These are phyloP conservation scores for Aurelia sp. DNA, from an alignment of 30 jellyfish, hydroid and myxozoan genomes.

Conservation along the genomic window DNA sequence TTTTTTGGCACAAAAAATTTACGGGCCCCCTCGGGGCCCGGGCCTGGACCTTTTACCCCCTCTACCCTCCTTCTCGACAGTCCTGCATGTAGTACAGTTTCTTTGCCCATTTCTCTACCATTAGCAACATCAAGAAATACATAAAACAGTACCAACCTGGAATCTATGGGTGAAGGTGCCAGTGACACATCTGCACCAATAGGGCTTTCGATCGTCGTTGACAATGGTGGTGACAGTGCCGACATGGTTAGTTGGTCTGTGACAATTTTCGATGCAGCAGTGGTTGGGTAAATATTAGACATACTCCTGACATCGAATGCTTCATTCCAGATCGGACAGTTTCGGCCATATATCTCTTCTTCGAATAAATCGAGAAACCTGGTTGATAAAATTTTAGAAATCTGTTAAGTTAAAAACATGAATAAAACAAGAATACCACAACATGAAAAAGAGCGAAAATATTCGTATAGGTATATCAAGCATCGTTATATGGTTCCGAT, in stretches of 20 bases:
- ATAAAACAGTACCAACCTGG: slow-evolving; percentile 6
- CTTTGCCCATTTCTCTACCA: no score
- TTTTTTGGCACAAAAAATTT: no score
- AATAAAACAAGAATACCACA: no score
- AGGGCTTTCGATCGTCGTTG: slow-evolving; percentile 37
- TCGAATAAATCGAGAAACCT: slow-evolving; percentile 88
- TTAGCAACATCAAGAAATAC: no score
- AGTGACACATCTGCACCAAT: slow-evolving; percentile 28
- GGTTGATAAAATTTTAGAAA: neutral
- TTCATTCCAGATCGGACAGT: slow-evolving; percentile 90
- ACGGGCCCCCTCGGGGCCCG: no score
- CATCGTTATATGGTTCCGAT: no score
- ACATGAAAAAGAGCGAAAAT: no score
- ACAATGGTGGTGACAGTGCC: slow-evolving; percentile 32
- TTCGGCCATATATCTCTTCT: slow-evolving; percentile 84
- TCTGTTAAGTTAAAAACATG: neutral
- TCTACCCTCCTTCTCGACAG: no score
- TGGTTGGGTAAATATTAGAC: slow-evolving; percentile 18
- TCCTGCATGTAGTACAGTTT: no score
- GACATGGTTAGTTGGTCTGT: slow-evolving; percentile 35
- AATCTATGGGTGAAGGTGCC: slow-evolving; percentile 49
- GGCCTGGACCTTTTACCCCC: no score
- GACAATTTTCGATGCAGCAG: slow-evolving; percentile 25
- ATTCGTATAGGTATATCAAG: no score
- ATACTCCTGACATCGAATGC: slow-evolving; percentile 40